A percentile compares a stretch with the other conserved stretches of the same genome.
These are phyloP conservation scores for Pyxicephalus adspersus DNA, from an alignment of 2,113 vertebrate genomes.

Conservation along the genomic window DNA sequence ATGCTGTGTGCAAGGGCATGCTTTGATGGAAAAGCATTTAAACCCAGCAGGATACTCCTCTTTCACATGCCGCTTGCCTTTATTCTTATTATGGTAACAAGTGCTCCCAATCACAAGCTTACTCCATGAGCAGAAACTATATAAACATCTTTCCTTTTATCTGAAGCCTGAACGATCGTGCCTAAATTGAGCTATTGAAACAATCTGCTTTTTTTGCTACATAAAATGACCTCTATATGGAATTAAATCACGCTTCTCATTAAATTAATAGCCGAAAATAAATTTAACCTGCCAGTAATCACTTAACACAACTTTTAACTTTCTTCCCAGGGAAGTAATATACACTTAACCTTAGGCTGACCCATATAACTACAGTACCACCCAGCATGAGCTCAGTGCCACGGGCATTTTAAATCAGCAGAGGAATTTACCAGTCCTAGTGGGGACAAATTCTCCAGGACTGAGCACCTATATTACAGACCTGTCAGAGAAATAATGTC, in stretches of 20 bases:
- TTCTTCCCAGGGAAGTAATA: constrained; percentile 39
- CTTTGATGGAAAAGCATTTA: constrained; percentile 38
- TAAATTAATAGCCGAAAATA: constrained; percentile 32
- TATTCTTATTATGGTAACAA: constrained; percentile 40
- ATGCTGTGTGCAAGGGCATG: constrained; percentile 29
- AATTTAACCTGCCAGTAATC: constrained; percentile 38
- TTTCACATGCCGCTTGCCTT: constrained; percentile 13
- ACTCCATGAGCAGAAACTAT: constrained; percentile 27
- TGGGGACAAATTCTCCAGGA: no score
- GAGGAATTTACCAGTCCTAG: neutral
- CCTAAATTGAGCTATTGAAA: constrained; percentile 23
- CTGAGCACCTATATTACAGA: no score
- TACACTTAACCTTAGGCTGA: constrained; percentile 52
- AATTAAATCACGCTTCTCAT: constrained; percentile 28
- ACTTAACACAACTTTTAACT: constrained; percentile 47
- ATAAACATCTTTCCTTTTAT: constrained; percentile 43
- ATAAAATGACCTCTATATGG: constrained; percentile 15
- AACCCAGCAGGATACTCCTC: neutral
- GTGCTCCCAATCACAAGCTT: constrained; percentile 44
- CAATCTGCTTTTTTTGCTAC: constrained; percentile 16
- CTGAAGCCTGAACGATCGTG: constrained; percentile 7
- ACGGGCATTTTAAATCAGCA: neutral
- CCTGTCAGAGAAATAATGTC: no score
- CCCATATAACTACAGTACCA: constrained; percentile 47
- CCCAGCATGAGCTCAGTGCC: neutral